Evolutionary conservation across 2,888 invertebrate genomes (phyloP), one percentile per base, ranked within the genome.

Genomic region (Acanthosoma haemorrhoidale): DNA sequence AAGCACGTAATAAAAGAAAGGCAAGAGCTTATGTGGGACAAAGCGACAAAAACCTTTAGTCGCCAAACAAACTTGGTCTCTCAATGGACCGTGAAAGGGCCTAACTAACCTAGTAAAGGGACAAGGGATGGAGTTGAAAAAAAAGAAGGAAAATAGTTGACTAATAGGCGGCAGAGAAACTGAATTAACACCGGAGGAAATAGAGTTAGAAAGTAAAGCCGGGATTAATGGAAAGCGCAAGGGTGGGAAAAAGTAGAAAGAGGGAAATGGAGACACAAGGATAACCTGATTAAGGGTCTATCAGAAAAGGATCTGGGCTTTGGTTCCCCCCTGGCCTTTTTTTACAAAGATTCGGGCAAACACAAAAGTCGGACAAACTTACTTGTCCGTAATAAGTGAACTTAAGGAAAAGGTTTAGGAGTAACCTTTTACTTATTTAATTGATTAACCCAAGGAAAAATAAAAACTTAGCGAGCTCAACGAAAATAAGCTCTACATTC

Each of bases 251-350:
- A 51, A 25, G 25, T 1, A 51, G 51, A 51, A 51, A 51, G 51
- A n/a, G n/a, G 51, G 51, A 3, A 51, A 25, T 6, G 51, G 25
- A 25, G 25, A 51, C 51, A 51, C 21, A 25, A 25, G 51, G 51
- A n/a, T 51, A 51, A 51, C 51, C 29, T 25, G 51, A 51, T 51
- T 51, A 51, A 51, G 51, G 51, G 25, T n/a, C 51, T 51, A 51
- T 51, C 51, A 29, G 51, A n/a, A 25, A 25, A 51, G 51, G 51
- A 51, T 51, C 51, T 51, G 51, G 13, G 51, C 25, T 51, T n/a
- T n/a, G 25, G 13, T n/a, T 51, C 29, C 25, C 51, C 29, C n/a
- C 25, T 29, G 13, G 5, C 2, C 51, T 51, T 29, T 21, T 51
- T 4, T 3, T 25, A 21, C 9, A 18, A 21, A 43, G 25, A 43